Conservation (phyloP, 2,888 invertebrate genomes). For the Volucella inanis region DNA sequence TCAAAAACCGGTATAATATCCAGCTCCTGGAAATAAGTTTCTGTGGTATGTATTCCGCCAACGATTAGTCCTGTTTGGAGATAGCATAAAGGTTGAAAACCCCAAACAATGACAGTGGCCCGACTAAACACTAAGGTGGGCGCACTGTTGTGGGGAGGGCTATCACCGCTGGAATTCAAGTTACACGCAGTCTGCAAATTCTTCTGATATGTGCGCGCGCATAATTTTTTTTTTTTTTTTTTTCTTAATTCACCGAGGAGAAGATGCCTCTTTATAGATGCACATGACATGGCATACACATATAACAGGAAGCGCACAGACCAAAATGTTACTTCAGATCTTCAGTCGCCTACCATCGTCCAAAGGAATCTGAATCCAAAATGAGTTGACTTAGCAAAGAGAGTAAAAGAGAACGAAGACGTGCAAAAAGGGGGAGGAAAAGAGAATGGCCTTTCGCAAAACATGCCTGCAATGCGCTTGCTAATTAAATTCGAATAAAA, state of each 20-base stretch:
- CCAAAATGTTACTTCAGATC: conserved; percentile 22
- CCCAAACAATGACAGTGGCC: conserved; percentile 76
- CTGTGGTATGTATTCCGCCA: conserved; percentile 57
- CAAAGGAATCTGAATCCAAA: conserved; percentile 74
- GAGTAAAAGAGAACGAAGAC: conserved; percentile 31
- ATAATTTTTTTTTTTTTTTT: conserved; percentile 71
- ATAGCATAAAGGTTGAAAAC: conserved; percentile 79
- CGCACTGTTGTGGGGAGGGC: conserved; percentile 1
- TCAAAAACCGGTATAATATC: conserved; percentile 71
- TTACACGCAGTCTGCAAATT: conserved; percentile 76
- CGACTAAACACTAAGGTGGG: conserved; percentile 65
- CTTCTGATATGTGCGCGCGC: conserved; percentile 76
- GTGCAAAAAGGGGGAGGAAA: conserved; percentile 16
- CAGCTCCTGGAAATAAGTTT: conserved; percentile 19
- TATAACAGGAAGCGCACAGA: conserved; percentile 54
- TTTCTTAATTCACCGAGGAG: conserved; percentile 62
- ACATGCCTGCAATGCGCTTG: conserved; percentile 75
- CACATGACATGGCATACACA: conserved; percentile 37
- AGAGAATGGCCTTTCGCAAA: conserved; percentile 52
- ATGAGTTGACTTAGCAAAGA: conserved; percentile 51
- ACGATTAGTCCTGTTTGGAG: conserved; percentile 78
- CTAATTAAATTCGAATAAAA: conserved; percentile 78
- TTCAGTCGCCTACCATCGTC: conserved; percentile 33
- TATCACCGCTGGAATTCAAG: conserved; percentile 74
- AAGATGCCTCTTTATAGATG: conserved; percentile 46